Base-by-base conservation (phyloP, 2,797 vertebrate genomes). In the Galagoides demidoff region DNA sequence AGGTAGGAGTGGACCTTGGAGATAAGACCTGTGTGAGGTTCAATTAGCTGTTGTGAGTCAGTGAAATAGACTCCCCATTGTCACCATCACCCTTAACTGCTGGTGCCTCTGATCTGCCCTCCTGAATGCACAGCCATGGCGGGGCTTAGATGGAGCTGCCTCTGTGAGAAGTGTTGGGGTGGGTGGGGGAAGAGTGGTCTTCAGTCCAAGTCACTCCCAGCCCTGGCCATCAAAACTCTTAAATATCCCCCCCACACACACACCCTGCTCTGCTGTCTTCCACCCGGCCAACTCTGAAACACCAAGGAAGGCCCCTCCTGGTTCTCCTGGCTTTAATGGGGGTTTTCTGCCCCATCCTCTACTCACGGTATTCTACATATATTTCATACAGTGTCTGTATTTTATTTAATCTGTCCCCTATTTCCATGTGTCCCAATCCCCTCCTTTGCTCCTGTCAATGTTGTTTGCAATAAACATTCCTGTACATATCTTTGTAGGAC, bases 341-440 rank as follows among this genome's bases (percentile, higher is more conserved):
- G 9, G 9, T 39, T 52, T 70, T 84, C 34, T 34, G 64, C 31
- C 29, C 39, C 55, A 43, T 25, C 12, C 29, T n/a, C 7, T 77
- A 17, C 39, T 66, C 39, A 7, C 0, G 49, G 27, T 14, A n/a
- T 59, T 64, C 43, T 43, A 43, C 39, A 52, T 52, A 16, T 10
- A 29, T 61, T 76, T 91, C 52, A 45, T 3, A 76, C 55, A 23
- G 37, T 27, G 22, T 45, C 49, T 92, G 11, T 49, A 39, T 81
- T 89, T 96, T 85, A 45, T 76, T 95, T 81, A 84, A 95, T 92
- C 19, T 49, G 6, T 66, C 16, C 8, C 34, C 31, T 78, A 71
- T 20, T 43, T 59, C 78, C 49, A 27, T 7, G 14, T 52, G 14
- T 16, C 49, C 49, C 16, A 14, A 52, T 16, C 5, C 13, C n/a